phyloP scores from a whole-genome alignment of 2,113 vertebrate species.

The Epinephelus moara region DNA sequence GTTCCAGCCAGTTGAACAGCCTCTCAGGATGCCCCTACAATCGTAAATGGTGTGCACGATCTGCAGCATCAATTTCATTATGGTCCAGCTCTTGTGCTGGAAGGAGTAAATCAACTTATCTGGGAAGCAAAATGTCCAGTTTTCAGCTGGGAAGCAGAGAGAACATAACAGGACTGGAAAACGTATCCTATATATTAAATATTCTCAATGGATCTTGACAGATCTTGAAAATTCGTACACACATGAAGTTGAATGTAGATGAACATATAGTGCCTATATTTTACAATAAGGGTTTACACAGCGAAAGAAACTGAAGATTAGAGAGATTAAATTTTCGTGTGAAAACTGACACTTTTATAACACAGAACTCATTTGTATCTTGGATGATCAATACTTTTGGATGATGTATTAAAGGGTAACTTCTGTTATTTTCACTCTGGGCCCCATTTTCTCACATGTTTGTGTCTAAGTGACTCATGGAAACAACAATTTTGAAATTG shows the following conservation, averaged over 20 bases:
- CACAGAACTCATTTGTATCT: neutral
- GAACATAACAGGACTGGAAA: neutral
- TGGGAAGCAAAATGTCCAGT: slow-evolving; percentile 8
- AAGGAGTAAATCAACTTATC: slow-evolving; percentile 4
- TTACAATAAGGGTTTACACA: neutral
- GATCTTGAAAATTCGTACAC: neutral
- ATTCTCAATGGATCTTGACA: neutral
- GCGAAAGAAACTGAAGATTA: neutral
- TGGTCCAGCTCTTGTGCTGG: neutral
- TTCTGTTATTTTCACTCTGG: no score
- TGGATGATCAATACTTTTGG: neutral
- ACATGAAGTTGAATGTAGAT: neutral
- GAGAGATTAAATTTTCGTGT: neutral
- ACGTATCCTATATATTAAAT: neutral
- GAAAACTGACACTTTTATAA: neutral
- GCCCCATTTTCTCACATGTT: no score
- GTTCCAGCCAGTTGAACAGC: neutral
- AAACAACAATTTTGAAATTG: no score
- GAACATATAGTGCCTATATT: neutral
- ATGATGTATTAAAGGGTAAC: neutral
- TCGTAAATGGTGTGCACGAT: neutral
- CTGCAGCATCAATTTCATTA: slow-evolving; percentile 1
- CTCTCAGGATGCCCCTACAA: neutral
- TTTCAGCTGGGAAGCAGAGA: slow-evolving; percentile 3
- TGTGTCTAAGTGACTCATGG: no score